These are phyloP conservation scores for Drosophila prolongata DNA, from an alignment of 2,888 invertebrate genomes.

Conservation along the genomic window DNA sequence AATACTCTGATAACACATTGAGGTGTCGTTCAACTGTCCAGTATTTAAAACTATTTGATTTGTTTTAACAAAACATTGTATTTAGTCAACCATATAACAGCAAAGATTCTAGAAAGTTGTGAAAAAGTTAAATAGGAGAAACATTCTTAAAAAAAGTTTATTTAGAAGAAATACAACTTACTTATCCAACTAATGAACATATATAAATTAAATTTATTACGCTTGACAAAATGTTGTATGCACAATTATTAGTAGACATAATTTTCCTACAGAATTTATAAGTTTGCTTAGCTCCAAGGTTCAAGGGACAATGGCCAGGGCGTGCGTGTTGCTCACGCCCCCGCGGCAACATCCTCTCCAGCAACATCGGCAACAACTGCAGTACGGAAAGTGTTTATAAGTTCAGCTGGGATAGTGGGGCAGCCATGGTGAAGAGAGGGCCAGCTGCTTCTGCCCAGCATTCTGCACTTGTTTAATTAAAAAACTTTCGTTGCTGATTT, in stretches of 20 bases:
- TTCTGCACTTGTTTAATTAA: constrained; percentile 65
- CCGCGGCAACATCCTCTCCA: constrained; percentile 10
- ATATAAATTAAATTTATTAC: no score
- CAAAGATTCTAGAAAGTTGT: no score
- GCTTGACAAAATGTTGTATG: no score
- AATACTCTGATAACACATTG: no score
- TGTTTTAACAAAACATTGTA: no score
- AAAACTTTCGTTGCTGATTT: constrained; percentile 65
- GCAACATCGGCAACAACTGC: constrained; percentile 20
- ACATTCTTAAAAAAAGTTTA: no score
- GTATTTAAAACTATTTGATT: no score
- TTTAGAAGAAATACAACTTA: no score
- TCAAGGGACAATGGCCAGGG: constrained; percentile 54
- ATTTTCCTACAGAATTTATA: background rate
- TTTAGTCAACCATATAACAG: no score
- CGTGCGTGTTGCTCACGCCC: constrained; percentile 59
- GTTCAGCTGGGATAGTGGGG: constrained; percentile 20
- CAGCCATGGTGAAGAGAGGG: constrained; percentile 36
- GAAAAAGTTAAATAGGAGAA: no score
- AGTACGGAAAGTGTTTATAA: constrained; percentile 36
- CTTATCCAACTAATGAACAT: no score
- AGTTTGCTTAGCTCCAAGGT: background rate
- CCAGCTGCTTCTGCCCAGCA: constrained; percentile 19
- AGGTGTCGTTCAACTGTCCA: no score
- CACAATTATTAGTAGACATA: background rate